phyloP scores from a whole-genome alignment of 23 tunicate genomes.

The Phallusia fumigata region DNA sequence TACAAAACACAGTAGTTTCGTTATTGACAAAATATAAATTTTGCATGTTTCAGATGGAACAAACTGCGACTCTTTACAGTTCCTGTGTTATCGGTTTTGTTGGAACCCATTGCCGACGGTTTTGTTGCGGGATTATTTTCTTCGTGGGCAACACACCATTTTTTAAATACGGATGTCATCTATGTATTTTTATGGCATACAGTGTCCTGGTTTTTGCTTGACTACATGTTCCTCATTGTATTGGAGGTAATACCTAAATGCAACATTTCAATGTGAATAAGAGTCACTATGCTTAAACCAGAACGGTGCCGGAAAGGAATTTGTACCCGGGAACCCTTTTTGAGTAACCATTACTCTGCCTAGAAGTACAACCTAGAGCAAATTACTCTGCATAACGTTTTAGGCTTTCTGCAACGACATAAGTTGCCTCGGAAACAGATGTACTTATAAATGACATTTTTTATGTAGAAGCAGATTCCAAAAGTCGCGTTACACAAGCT shows the following conservation, averaged over 20 bases:
- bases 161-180: background rate
- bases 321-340: no score
- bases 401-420: no score
- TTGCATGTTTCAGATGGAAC: conserved; percentile 1
- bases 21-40: no score
- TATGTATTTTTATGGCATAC: background rate
- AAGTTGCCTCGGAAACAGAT: no score
- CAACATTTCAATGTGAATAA: no score
- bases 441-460: background rate
- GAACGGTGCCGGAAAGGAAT: no score
- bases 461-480: background rate
- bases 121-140: background rate
- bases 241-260: background rate
- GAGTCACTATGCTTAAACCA: no score
- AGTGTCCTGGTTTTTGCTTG: background rate
- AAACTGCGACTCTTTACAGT: background rate
- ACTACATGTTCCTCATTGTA: background rate
- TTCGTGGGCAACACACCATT: background rate
- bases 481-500: background rate
- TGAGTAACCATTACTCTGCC: no score
- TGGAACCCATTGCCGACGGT: background rate
- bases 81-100: background rate
- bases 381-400: no score
- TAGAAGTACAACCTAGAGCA: no score
- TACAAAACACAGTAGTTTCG: no score